These are phyloP conservation scores for Clepsis dumicolana DNA, from an alignment of 2,888 invertebrate species.

Conservation along the genomic window DNA sequence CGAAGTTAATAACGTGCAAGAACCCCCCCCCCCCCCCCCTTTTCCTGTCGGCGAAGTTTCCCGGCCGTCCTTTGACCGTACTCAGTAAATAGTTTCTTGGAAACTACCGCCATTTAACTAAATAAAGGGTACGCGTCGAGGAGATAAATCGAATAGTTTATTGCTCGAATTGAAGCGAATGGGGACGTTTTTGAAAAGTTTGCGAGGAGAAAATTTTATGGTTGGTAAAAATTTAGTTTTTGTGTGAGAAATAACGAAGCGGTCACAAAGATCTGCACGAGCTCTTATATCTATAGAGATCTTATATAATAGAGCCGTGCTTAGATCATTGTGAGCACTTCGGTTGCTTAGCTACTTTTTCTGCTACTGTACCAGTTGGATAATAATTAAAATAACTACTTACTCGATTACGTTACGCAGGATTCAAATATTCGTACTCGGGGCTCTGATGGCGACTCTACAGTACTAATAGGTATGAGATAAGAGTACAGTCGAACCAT, in stretches of 20 bases:
- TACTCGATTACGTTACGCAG: too few species aligned
- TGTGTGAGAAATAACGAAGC: neutral
- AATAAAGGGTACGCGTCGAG: constrained; percentile 49
- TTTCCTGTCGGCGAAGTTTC: constrained; percentile 47
- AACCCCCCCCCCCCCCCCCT: constrained; percentile 27
- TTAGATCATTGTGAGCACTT: too few species aligned
- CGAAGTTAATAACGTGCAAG: constrained; percentile 42
- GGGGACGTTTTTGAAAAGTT: constrained; percentile 41
- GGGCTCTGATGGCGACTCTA: too few species aligned
- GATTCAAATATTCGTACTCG: too few species aligned
- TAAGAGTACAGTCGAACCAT: too few species aligned
- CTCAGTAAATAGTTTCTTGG: constrained; percentile 59
- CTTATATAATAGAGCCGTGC: too few species aligned
- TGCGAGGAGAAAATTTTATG: constrained; percentile 11
- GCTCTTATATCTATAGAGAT: too few species aligned
- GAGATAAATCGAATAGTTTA: constrained; percentile 54
- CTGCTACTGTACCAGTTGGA: too few species aligned
- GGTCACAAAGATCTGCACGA: too few species aligned
- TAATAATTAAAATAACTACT: too few species aligned
- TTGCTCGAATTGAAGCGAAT: constrained; percentile 46
- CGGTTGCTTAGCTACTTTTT: too few species aligned
- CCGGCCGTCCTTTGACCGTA: constrained; percentile 52
- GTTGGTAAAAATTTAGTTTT: constrained; percentile 14
- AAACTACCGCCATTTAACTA: constrained; percentile 57
- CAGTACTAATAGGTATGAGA: too few species aligned